These are phyloP conservation scores for Pseudomyrmex dendroicus DNA, from an alignment of 1,140 invertebrate genomes.

Conservation along the genomic window DNA sequence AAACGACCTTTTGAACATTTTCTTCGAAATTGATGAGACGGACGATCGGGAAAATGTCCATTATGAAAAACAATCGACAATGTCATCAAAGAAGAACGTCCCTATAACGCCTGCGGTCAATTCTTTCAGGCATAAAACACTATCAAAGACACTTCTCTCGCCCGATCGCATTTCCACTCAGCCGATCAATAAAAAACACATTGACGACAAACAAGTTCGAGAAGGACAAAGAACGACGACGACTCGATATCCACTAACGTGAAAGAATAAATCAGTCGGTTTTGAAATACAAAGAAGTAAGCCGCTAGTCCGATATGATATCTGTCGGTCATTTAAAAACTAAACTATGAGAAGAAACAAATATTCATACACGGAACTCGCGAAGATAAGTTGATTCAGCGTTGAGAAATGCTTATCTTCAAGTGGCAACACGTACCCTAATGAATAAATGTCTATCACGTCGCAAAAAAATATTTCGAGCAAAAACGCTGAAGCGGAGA, in stretches of 20 bases:
- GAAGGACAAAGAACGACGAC: background rate
- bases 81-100: constrained; percentile 27
- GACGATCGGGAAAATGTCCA: background rate
- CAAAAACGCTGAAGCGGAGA: background rate
- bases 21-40: constrained; percentile 13
- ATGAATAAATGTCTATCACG: background rate
- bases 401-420: background rate
- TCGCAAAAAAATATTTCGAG: background rate
- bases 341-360: background rate
- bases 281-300: background rate
- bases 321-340: background rate
- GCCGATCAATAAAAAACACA: constrained; percentile 65
- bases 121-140: constrained; percentile 58
- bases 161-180: constrained; percentile 61
- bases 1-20: background rate
- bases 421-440: background rate
- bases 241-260: background rate
- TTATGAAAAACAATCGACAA: constrained; percentile 17
- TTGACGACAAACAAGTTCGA: constrained; percentile 11
- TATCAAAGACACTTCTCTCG: constrained; percentile 54
- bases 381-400: no score
- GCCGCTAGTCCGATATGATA: background rate
- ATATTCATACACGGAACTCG: background rate
- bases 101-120: constrained; percentile 41
- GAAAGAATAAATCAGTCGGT: background rate